Evolutionary conservation across 2,888 invertebrate genomes (phyloP).

Genomic region (Maniola hyperantus): DNA sequence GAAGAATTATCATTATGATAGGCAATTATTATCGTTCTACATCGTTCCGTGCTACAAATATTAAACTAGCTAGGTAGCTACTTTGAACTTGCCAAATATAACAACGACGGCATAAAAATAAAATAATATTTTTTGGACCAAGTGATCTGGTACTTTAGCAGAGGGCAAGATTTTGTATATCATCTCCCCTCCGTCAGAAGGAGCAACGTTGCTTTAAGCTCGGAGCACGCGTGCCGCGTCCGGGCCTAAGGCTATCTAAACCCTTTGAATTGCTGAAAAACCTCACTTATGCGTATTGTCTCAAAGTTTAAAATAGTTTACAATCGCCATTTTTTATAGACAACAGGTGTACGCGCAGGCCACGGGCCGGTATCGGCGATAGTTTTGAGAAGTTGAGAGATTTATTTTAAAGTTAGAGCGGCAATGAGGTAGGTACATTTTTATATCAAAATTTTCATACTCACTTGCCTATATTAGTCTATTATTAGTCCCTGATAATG

Average conservation of each 20-base stretch:
- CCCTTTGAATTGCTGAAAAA: conserved; percentile 19
- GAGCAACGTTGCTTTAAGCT: neutral
- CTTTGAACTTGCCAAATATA: too few species aligned
- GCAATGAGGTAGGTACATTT: neutral
- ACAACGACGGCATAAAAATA: too few species aligned
- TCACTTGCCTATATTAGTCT: too few species aligned
- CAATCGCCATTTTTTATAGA: conserved; percentile 15
- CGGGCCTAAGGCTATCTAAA: conserved; percentile 51
- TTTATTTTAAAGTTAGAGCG: conserved; percentile 21
- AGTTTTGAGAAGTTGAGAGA: conserved; percentile 45
- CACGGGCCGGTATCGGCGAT: conserved; percentile 49
- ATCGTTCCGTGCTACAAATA: too few species aligned
- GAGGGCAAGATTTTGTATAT: neutral
- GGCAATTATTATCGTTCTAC: too few species aligned
- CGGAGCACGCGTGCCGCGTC: conserved; percentile 52
- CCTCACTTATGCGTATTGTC: conserved; percentile 11
- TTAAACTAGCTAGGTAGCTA: too few species aligned
- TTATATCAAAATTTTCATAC: too few species aligned
- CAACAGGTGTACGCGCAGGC: conserved; percentile 43
- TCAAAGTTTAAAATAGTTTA: conserved; percentile 29
- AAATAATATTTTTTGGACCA: neutral
- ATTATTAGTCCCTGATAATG: too few species aligned
- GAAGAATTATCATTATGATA: too few species aligned
- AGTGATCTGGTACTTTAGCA: neutral
- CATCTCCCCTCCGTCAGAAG: neutral